phyloP scores from a whole-genome alignment of 1,140 invertebrate species.

The Chelonus insularis region DNA sequence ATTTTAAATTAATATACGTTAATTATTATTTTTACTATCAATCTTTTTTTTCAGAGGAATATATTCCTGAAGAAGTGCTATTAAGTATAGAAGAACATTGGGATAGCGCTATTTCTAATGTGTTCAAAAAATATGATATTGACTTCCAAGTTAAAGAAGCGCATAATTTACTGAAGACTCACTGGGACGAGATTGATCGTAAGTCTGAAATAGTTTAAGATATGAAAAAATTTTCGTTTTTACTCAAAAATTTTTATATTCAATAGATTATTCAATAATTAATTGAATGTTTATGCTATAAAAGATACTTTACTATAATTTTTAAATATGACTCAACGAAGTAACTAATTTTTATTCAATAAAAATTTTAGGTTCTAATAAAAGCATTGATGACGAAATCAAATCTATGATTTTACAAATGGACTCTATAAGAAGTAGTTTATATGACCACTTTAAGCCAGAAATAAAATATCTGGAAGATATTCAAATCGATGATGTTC shows the following conservation, averaged over 20 bases:
- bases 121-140: constrained; percentile 49
- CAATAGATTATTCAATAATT: too few species aligned
- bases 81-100: constrained; percentile 43
- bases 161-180: constrained; percentile 35
- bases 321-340: too few species aligned
- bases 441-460: constrained; percentile 51
- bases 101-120: constrained; percentile 36
- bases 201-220: too few species aligned
- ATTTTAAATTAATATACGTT: constrained; percentile 28
- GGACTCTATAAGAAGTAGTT: constrained; percentile 44
- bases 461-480: constrained; percentile 47
- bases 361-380: constrained; percentile 36
- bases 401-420: constrained; percentile 43
- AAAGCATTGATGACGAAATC: constrained; percentile 41
- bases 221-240: too few species aligned
- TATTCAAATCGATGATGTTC: constrained; percentile 43
- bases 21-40: background rate
- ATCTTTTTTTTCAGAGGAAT: constrained; percentile 33
- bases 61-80: constrained; percentile 44
- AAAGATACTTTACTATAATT: constrained; percentile 1
- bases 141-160: constrained; percentile 48
- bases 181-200: constrained; percentile 44
- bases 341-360: constrained; percentile 3
- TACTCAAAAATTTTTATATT: too few species aligned
- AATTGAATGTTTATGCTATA: too few species aligned